Conservation (phyloP, 2,113 vertebrate species). For the Athene cunicularia region DNA sequence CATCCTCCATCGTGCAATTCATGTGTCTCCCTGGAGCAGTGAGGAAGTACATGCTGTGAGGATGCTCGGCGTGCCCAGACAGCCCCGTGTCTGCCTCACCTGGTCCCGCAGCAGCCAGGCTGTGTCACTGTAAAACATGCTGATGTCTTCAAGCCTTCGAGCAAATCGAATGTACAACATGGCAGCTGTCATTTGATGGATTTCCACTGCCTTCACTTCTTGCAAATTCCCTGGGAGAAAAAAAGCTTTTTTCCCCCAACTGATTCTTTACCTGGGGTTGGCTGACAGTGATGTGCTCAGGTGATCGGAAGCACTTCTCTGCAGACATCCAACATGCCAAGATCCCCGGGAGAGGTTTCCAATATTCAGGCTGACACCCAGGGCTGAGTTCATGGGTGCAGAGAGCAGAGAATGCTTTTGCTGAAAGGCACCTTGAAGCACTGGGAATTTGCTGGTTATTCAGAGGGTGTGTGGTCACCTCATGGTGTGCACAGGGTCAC, state of each 20-base stretch:
- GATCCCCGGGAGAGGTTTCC: not conserved
- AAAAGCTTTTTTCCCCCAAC: not conserved
- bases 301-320: not conserved
- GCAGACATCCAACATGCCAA: not conserved
- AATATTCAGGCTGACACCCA: not conserved
- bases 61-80: accelerated
- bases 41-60: not conserved
- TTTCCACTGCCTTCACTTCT: not conserved
- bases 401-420: not conserved
- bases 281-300: accelerated
- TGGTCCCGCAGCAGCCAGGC: not conserved
- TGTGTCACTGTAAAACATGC: not conserved
- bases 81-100: not conserved
- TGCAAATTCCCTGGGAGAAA: not conserved
- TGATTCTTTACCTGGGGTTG: not conserved
- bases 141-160: not conserved
- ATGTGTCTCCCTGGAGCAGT: not conserved
- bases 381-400: not conserved
- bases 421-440: not conserved
- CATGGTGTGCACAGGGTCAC: not conserved
- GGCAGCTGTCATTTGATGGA: not conserved
- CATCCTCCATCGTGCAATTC: not conserved
- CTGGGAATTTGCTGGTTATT: not conserved
- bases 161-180: not conserved
- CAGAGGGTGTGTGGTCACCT: not conserved